Evolutionary conservation across 1,140 invertebrate species (phyloP).

Genomic region (Potamilus streckersoni): DNA sequence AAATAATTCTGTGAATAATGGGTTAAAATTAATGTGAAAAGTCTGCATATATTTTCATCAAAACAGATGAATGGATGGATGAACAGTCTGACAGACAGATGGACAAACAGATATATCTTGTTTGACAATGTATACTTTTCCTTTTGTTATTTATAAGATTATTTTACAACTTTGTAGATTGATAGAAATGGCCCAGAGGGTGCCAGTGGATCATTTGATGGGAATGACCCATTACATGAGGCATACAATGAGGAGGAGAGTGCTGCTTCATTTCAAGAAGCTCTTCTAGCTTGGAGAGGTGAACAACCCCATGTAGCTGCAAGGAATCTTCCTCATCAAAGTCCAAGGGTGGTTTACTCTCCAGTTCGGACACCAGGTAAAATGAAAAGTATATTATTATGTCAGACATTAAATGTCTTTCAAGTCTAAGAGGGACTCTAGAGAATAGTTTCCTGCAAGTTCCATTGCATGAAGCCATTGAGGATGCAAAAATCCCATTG

Average conservation of each 20-base stretch:
- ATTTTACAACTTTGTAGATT: background rate
- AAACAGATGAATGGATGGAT: too few relatives aligned
- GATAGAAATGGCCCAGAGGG: constrained; percentile 46
- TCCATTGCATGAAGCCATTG: too few relatives aligned
- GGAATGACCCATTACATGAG: constrained; percentile 43
- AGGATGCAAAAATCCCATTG: too few relatives aligned
- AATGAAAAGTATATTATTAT: constrained; percentile 1
- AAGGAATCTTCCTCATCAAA: background rate
- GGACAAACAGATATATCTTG: too few relatives aligned
- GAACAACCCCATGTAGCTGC: constrained; percentile 22
- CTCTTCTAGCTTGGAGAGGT: constrained; percentile 63
- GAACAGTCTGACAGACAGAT: too few relatives aligned
- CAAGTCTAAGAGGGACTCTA: too few relatives aligned
- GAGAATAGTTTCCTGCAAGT: too few relatives aligned
- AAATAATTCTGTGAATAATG: too few relatives aligned
- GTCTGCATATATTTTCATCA: too few relatives aligned
- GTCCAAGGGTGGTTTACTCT: constrained; percentile 24
- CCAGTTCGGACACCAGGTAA: constrained; percentile 39
- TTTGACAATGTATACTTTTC: too few relatives aligned
- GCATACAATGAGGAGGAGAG: constrained; percentile 63
- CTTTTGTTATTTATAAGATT: too few relatives aligned
- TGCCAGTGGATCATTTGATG: constrained; percentile 48
- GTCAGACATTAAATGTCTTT: background rate
- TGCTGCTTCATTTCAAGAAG: constrained; percentile 65
- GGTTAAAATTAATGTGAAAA: too few relatives aligned